Percentiles rank a stretch among this genome's conserved stretches.
Evolutionary conservation across 2,888 invertebrate species (phyloP).

Genomic region (Esperia sulphurella): DNA sequence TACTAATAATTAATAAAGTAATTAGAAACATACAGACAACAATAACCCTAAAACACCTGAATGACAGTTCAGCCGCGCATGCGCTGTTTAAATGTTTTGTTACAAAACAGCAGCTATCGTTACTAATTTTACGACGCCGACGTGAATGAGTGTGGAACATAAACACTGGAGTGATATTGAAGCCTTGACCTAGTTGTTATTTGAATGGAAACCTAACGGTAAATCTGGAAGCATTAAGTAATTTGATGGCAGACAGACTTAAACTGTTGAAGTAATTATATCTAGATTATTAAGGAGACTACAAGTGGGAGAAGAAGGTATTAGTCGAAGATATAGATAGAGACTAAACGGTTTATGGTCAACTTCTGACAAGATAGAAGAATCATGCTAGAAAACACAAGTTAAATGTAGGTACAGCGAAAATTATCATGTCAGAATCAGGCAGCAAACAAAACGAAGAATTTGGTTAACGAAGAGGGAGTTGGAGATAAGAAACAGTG

Average conservation of each 20-base stretch:
- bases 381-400: too few species aligned
- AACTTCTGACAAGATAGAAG: too few species aligned
- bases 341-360: too few species aligned
- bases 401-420: too few species aligned
- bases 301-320: too few species aligned
- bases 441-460: background rate
- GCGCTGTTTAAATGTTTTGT: background rate
- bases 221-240: background rate
- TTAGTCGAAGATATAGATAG: too few species aligned
- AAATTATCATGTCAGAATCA: too few species aligned
- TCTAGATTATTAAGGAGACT: too few species aligned
- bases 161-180: background rate
- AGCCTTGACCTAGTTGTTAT: background rate
- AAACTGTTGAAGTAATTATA: too few species aligned
- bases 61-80: background rate
- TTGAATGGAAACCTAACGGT: background rate
- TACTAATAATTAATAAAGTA: background rate
- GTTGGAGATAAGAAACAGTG: background rate
- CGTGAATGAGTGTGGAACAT: slow-evolving; percentile 1
- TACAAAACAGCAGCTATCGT: background rate
- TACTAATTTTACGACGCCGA: background rate
- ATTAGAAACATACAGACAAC: background rate
- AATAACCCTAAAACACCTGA: background rate
- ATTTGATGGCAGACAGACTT: too few species aligned
- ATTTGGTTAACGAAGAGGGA: background rate